These are phyloP conservation scores for Thalassophryne amazonica DNA, from an alignment of 2,797 vertebrate species.

Conservation along the genomic window DNA sequence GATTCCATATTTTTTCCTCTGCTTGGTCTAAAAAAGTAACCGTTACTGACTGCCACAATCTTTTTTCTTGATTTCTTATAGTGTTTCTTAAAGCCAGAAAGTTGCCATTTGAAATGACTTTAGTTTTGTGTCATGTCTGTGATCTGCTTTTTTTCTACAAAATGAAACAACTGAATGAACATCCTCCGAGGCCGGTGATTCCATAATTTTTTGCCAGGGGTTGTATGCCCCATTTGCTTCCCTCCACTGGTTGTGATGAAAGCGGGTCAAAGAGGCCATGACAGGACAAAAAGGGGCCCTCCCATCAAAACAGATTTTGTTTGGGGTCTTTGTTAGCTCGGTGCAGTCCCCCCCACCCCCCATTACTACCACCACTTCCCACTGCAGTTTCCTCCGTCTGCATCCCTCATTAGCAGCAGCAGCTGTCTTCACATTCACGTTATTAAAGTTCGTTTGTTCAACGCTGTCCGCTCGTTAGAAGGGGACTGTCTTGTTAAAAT, in stretches of 20 bases:
- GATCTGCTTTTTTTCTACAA: too few species aligned
- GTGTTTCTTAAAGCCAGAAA: too few species aligned
- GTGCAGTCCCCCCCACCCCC: constrained; percentile 33
- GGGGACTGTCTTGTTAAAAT: constrained; percentile 62
- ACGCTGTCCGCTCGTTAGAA: constrained; percentile 36
- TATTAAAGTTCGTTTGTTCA: constrained; percentile 65
- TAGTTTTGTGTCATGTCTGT: too few species aligned
- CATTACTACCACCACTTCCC: constrained; percentile 53
- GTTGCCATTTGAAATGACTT: too few species aligned
- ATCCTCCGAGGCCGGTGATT: too few species aligned
- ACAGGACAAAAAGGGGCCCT: constrained; percentile 81
- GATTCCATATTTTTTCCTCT: too few species aligned
- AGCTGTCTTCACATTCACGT: constrained; percentile 62
- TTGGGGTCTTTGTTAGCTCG: constrained; percentile 67
- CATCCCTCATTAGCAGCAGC: constrained; percentile 66
- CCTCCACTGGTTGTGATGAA: constrained; percentile 78
- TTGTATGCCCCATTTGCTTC: constrained; percentile 81
- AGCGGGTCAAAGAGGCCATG: constrained; percentile 72
- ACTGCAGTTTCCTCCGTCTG: constrained; percentile 43
- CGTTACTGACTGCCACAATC: too few species aligned
- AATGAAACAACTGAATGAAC: too few species aligned
- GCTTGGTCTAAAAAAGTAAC: too few species aligned
- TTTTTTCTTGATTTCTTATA: too few species aligned
- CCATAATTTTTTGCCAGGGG: too few species aligned
- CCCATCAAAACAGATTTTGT: constrained; percentile 78